Base-by-base conservation (phyloP, 1,140 invertebrate species). In the Probaryconus sp. region DNA sequence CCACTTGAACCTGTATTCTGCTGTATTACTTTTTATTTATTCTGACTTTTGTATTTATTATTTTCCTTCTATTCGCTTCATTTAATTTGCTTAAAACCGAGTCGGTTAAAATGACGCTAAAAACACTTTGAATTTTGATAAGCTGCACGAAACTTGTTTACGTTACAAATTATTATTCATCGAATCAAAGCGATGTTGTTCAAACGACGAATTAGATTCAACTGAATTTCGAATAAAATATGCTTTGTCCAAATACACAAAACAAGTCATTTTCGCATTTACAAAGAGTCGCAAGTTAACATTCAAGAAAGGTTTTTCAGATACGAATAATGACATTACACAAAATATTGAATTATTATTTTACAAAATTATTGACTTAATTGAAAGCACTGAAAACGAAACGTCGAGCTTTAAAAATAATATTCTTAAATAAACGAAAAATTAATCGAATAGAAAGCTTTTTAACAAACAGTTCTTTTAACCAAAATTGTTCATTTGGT, bases 1-100 rank as follows among this genome's bases (percentile, higher is more conserved):
- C 38, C 33, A 7, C 63, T 53, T 42, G 9, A 55, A 67, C 33
- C 31, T 48, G 38, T 48, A 56, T 56, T 56, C 30, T 40, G 45
- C 51, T 40, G 21, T 42, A 18, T 47, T 28, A 31, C 17, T 60
- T 38, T 31, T 33, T 31, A n/a, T n/a, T 31, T 24, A 43, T 42
- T 11, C 7, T 28, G 4, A 5, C 10, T 37, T 10, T 33, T 33
- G 4, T 26, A 6, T 42, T 38, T 9, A 3, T 28, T 10, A 14
- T 11, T 40, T 16, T 35, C 33, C 10, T 20, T n/a, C 10, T 2
- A 5, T 42, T 45, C n/a, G 9, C 26, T 38, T 10, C n/a, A 50
- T n/a, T 63, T 50, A 20, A 50, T 61, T 47, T 48, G n/a, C 33
- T 40, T 40, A 16, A 2, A 48, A 61, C 38, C 43, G 42, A 38